Evolutionary conservation across 1,140 invertebrate species (phyloP).

Genomic region (Anagrus nilaparvatae): DNA sequence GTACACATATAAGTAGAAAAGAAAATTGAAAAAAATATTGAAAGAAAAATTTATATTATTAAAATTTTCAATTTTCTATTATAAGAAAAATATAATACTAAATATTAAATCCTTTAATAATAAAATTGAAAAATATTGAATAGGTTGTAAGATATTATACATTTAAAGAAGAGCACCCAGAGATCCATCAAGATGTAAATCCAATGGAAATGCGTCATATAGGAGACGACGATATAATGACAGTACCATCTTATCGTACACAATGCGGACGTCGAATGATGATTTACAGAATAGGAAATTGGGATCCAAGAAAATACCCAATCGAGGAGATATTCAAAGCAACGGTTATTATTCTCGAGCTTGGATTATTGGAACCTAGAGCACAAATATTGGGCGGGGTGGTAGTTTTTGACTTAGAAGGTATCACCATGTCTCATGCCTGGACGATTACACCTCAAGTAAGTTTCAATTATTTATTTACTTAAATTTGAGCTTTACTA

Average conservation of each 20-base stretch:
- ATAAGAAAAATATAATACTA: too few species aligned
- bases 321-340: slow-evolving; percentile 64
- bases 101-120: too few species aligned
- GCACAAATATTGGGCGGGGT: slow-evolving; percentile 67
- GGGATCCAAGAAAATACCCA: slow-evolving; percentile 56
- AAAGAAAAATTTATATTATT: too few species aligned
- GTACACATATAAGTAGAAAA: too few species aligned
- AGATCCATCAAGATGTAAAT: slow-evolving; percentile 55
- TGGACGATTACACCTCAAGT: slow-evolving; percentile 59
- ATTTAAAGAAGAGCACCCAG: slow-evolving; percentile 63
- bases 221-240: slow-evolving; percentile 59
- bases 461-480: slow-evolving; percentile 8
- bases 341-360: slow-evolving; percentile 57
- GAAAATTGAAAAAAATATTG: too few species aligned
- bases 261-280: slow-evolving; percentile 57
- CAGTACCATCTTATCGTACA: slow-evolving; percentile 63
- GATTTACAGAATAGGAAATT: slow-evolving; percentile 59
- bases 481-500: neutral
- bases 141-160: slow-evolving; percentile 66
- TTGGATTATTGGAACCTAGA: slow-evolving; percentile 60
- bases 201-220: slow-evolving; percentile 53
- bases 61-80: too few species aligned
- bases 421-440: slow-evolving; percentile 57
- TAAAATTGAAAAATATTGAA: too few species aligned
- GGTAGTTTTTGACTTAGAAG: slow-evolving; percentile 62